Evolutionary conservation across 2,113 vertebrate species (phyloP).

Genomic region (Gyps fulvus): DNA sequence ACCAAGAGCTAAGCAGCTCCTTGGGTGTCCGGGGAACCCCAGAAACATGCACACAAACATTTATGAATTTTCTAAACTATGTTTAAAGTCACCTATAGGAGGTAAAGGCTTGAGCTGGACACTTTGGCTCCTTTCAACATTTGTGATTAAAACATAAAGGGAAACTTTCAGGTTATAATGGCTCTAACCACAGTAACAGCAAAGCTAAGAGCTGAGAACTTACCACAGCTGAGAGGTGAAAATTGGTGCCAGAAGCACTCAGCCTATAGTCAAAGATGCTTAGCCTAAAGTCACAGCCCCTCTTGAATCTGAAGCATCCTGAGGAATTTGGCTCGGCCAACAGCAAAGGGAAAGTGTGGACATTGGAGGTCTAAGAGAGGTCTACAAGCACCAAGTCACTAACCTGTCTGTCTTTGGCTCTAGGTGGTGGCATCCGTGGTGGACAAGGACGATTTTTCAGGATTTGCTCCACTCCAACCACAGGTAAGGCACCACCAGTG

Average conservation of each 20-base stretch:
- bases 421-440: constrained; percentile 93
- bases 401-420: neutral
- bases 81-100: neutral
- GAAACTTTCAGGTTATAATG: neutral
- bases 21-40: neutral
- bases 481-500: constrained; percentile 74
- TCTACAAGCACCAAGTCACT: neutral
- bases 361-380: neutral
- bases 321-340: neutral
- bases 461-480: constrained; percentile 93
- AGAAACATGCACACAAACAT: neutral
- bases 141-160: neutral
- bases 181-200: neutral
- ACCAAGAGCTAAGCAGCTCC: neutral
- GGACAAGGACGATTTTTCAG: constrained; percentile 89
- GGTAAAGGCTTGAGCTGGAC: neutral
- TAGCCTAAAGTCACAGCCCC: neutral
- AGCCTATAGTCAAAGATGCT: neutral
- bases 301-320: neutral
- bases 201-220: neutral
- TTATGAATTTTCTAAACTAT: neutral
- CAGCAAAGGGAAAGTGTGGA: neutral
- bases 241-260: neutral
- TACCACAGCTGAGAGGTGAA: neutral
- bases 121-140: neutral